phyloP scores from a whole-genome alignment of 2,797 vertebrate genomes.

The Ataeniobius toweri region DNA sequence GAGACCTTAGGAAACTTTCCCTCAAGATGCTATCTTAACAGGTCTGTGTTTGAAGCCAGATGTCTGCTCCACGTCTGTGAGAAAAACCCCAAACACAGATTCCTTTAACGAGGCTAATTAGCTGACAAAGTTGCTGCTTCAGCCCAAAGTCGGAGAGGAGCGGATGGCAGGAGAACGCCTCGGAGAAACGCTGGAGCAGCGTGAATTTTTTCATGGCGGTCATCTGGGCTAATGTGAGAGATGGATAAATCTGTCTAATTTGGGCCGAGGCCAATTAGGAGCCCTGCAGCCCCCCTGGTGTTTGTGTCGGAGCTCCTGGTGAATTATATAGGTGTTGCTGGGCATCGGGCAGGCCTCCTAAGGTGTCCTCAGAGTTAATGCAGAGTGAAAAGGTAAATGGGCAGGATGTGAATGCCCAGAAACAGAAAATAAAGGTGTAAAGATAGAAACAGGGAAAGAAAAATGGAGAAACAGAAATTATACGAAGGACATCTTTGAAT shows the following conservation, averaged over 20 bases:
- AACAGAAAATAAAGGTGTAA: constrained; percentile 2
- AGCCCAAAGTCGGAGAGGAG: constrained; percentile 36
- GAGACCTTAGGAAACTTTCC: background rate
- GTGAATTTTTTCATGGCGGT: constrained; percentile 44
- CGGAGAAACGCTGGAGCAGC: constrained; percentile 51
- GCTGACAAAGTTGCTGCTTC: constrained; percentile 64
- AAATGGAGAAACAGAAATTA: background rate
- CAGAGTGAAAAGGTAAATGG: constrained; percentile 37
- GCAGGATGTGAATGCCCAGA: constrained; percentile 26
- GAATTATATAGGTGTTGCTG: constrained; percentile 61
- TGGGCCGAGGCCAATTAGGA: constrained; percentile 64
- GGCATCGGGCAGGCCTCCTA: constrained; percentile 41
- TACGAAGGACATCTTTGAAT: background rate
- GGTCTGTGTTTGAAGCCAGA: constrained; percentile 20
- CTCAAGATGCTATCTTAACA: constrained; percentile 24
- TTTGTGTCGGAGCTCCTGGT: constrained; percentile 19
- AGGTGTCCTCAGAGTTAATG: constrained; percentile 43
- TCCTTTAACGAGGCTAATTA: constrained; percentile 71
- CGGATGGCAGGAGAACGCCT: constrained; percentile 48
- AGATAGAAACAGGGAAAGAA: constrained; percentile 17
- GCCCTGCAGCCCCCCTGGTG: constrained; percentile 40
- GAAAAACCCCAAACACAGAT: constrained; percentile 53
- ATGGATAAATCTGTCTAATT: constrained; percentile 56
- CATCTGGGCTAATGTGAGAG: constrained; percentile 58
- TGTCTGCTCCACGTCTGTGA: constrained; percentile 12